These are phyloP conservation scores for Gymnothorax reevesii DNA, from an alignment of 2,797 vertebrate genomes.

Conservation along the genomic window DNA sequence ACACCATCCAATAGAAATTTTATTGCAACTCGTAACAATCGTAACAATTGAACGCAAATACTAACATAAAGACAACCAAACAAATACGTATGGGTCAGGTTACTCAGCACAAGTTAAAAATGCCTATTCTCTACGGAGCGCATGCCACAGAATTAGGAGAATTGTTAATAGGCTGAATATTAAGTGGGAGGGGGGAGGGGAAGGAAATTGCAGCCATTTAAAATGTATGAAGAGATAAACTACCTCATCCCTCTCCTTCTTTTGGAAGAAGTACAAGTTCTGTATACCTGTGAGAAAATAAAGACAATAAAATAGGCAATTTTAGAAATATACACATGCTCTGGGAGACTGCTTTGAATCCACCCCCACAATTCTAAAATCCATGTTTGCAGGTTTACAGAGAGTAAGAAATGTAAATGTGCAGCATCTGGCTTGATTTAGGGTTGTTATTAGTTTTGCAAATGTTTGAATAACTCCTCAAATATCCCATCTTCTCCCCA, in stretches of 20 bases:
- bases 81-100: background rate
- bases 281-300: constrained; percentile 24
- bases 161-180: background rate
- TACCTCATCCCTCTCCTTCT: background rate
- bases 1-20: background rate
- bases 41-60: background rate
- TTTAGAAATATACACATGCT: constrained; percentile 24
- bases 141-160: background rate
- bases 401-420: constrained; percentile 66
- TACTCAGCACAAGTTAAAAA: background rate
- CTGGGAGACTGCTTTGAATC: constrained; percentile 4
- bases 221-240: constrained; percentile 9
- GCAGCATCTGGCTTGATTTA: constrained; percentile 90
- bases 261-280: constrained; percentile 13
- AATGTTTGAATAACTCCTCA: constrained; percentile 97
- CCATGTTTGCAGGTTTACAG: constrained; percentile 32
- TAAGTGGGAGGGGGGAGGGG: background rate
- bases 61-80: background rate
- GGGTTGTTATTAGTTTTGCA: constrained; percentile 94
- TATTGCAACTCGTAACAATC: background rate
- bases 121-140: background rate
- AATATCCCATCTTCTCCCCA: constrained; percentile 88
- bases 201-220: background rate
- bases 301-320: constrained; percentile 24
- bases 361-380: constrained; percentile 24